These are phyloP conservation scores for Myotis lucifugus DNA, from an alignment of 2,113 vertebrate genomes.

Conservation along the genomic window DNA sequence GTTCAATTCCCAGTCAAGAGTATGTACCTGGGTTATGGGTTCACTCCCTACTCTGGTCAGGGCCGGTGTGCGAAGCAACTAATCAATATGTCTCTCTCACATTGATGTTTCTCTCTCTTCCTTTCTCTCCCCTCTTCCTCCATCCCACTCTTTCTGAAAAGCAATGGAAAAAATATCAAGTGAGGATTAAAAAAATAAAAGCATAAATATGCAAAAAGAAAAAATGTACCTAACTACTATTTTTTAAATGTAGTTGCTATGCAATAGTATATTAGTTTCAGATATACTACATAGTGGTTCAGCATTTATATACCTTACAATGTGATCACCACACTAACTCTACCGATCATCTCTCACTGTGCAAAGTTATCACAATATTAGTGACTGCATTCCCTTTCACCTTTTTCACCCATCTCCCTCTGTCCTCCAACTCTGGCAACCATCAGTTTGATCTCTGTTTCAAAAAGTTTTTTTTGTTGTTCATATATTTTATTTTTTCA, in stretches of 20 bases:
- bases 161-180: too few relatives aligned
- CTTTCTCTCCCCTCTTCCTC: too few relatives aligned
- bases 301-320: background rate
- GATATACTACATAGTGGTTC: background rate
- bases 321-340: background rate
- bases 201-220: background rate
- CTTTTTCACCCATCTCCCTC: background rate
- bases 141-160: too few relatives aligned
- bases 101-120: too few relatives aligned
- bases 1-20: too few relatives aligned
- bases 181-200: background rate
- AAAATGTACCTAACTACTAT: background rate
- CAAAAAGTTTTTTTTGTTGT: background rate
- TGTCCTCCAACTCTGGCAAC: background rate
- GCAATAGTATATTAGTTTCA: background rate
- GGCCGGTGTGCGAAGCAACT: too few relatives aligned
- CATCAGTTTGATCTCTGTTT: background rate
- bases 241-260: background rate
- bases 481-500: background rate
- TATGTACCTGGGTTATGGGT: too few relatives aligned
- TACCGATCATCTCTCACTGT: background rate
- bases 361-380: background rate
- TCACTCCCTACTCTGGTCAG: too few relatives aligned
- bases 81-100: too few relatives aligned
- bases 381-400: too few relatives aligned